phyloP scores from a whole-genome alignment of 2,888 invertebrate genomes.

The Atherix ibis region DNA sequence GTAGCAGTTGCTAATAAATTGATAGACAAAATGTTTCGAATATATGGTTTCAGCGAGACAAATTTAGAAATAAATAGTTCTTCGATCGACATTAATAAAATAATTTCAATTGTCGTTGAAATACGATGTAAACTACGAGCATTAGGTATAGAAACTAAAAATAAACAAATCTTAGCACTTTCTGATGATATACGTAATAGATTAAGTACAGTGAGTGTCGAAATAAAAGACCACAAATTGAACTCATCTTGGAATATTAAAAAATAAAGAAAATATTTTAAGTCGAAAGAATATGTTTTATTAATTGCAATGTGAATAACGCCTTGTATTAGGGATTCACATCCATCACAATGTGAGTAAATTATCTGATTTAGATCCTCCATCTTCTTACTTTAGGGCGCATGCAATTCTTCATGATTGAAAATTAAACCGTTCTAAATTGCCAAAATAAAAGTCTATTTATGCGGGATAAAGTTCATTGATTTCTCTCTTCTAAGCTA shows the following conservation, averaged over 20 bases:
- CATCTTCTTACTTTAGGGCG: too few relatives aligned
- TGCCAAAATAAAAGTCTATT: too few relatives aligned
- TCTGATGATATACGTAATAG: constrained; percentile 53
- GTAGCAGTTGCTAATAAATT: constrained; percentile 44
- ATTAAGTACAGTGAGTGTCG: constrained; percentile 44
- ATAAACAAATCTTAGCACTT: constrained; percentile 41
- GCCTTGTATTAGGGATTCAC: too few relatives aligned
- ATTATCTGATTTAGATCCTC: too few relatives aligned
- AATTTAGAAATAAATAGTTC: constrained; percentile 2
- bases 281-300: too few relatives aligned
- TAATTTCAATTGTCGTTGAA: constrained; percentile 46
- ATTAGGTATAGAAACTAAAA: constrained; percentile 40
- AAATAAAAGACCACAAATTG: constrained; percentile 50
- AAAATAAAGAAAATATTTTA: constrained; percentile 10
- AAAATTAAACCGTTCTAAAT: too few relatives aligned
- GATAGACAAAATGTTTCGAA: constrained; percentile 34
- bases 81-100: constrained; percentile 14
- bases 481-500: too few relatives aligned
- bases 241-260: constrained; percentile 41
- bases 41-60: constrained; percentile 35
- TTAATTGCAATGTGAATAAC: too few relatives aligned
- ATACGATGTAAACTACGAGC: constrained; percentile 45
- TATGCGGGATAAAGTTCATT: too few relatives aligned
- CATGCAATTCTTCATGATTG: too few relatives aligned
- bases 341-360: too few relatives aligned